phyloP scores from a whole-genome alignment of 2,888 invertebrate species.

The Gymnocheta viridis region DNA sequence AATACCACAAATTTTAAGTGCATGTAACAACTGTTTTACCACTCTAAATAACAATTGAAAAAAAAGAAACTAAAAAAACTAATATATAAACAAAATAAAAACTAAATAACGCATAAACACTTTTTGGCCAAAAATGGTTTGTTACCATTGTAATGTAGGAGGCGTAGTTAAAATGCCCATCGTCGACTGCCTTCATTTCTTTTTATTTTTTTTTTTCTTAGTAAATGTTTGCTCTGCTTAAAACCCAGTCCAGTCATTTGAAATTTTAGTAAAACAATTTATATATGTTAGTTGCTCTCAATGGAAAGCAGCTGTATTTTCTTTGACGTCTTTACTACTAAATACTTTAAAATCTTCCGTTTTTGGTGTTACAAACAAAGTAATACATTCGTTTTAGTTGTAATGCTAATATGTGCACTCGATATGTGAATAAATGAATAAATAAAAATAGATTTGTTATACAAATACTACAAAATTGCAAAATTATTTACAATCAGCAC shows the following conservation, averaged over 20 bases:
- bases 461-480: constrained; percentile 27
- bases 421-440: constrained; percentile 49
- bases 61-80: not conserved
- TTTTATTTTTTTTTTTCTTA: not conserved
- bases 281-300: constrained; percentile 26
- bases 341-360: constrained; percentile 66
- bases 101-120: constrained; percentile 52
- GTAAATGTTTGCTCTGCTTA: not conserved
- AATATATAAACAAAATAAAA: not conserved
- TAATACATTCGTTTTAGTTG: constrained; percentile 24
- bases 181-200: constrained; percentile 42
- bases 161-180: constrained; percentile 67
- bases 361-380: constrained; percentile 63
- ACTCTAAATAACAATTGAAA: constrained; percentile 65
- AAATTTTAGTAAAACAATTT: constrained; percentile 9
- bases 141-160: constrained; percentile 51
- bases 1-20: constrained; percentile 63
- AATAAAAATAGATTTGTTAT: constrained; percentile 46
- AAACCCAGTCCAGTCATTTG: not conserved
- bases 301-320: constrained; percentile 59
- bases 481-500: constrained; percentile 24
- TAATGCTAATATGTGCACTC: constrained; percentile 18
- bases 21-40: constrained; percentile 70
- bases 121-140: constrained; percentile 51
- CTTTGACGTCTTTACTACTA: constrained; percentile 65